Conservation (phyloP, 2,888 invertebrate genomes). For the Tubiluchus corallicola region DNA sequence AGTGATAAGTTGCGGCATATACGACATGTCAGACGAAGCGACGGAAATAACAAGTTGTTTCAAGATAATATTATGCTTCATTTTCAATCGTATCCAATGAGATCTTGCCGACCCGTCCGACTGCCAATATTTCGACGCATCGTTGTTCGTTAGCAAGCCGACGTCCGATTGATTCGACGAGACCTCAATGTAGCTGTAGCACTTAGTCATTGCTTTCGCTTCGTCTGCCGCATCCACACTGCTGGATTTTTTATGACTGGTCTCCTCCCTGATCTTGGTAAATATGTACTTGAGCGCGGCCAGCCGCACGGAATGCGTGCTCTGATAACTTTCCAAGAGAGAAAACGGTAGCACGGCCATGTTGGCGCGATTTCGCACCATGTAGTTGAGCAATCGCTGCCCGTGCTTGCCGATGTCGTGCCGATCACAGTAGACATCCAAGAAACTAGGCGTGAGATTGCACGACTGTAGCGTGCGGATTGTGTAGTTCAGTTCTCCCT, state of each 20-base stretch:
- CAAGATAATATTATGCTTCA: no score
- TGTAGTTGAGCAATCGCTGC: conserved; percentile 23
- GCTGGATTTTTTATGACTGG: conserved; percentile 16
- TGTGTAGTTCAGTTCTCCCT: conserved; percentile 24
- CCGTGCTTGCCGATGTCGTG: conserved; percentile 23
- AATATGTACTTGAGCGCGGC: conserved; percentile 21
- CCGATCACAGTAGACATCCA: conserved; percentile 25
- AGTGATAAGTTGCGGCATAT: no score
- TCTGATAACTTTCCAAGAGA: conserved; percentile 24
- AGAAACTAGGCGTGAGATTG: conserved; percentile 26
- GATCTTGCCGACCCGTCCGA: conserved; percentile 27
- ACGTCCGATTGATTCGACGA: conserved; percentile 24
- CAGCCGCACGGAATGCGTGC: conserved; percentile 22
- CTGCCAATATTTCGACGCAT: conserved; percentile 25
- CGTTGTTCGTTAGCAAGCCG: conserved; percentile 20
- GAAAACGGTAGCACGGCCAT: conserved; percentile 22
- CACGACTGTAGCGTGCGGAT: conserved; percentile 26
- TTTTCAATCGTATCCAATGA: conserved; percentile 29
- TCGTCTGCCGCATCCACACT: conserved; percentile 21
- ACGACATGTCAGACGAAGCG: no score
- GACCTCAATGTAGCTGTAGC: conserved; percentile 22
- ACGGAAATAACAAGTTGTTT: no score
- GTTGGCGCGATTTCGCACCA: conserved; percentile 24
- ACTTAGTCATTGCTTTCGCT: conserved; percentile 20
- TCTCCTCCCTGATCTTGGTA: conserved; percentile 20